phyloP scores from a whole-genome alignment of 1,140 invertebrate species.

The Ctenoplectra terminalis region DNA sequence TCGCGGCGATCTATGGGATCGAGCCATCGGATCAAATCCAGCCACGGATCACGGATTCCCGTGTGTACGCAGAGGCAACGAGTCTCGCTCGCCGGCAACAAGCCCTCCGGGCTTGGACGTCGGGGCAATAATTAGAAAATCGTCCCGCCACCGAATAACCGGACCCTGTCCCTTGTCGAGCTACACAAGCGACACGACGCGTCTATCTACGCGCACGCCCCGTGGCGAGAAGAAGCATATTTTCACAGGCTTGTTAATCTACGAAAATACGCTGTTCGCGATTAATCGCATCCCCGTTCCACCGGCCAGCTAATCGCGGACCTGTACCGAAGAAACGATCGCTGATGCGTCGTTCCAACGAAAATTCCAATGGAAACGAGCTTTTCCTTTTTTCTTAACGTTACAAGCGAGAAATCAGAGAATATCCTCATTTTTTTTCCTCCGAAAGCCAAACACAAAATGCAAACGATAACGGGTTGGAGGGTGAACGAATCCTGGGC shows the following conservation, averaged over 20 bases:
- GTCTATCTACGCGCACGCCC: constrained; percentile 43
- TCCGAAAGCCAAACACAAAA: background rate
- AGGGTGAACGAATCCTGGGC: constrained; percentile 62
- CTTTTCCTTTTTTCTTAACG: background rate
- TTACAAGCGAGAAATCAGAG: background rate
- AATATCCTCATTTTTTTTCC: background rate
- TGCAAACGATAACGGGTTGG: constrained; percentile 26
- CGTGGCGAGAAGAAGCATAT: constrained; percentile 61
- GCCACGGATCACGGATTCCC: constrained; percentile 50
- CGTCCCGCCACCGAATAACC: constrained; percentile 69
- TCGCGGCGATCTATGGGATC: constrained; percentile 49
- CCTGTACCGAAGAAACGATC: background rate
- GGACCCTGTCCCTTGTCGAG: constrained; percentile 64
- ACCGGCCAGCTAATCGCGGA: background rate
- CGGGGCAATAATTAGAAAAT: constrained; percentile 73
- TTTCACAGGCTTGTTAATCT: constrained; percentile 60
- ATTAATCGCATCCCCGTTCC: constrained; percentile 36
- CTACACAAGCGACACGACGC: constrained; percentile 48
- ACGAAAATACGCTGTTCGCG: constrained; percentile 54
- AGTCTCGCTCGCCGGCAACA: constrained; percentile 41
- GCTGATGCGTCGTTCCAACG: background rate
- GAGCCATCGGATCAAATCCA: constrained; percentile 49
- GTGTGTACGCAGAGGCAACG: constrained; percentile 53
- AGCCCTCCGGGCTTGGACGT: constrained; percentile 60
- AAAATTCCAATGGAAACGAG: background rate